A percentile compares a stretch with the other conserved stretches of the same genome.
phyloP scores from a whole-genome alignment of 2,888 invertebrate species.

The Cataglyphis cursor region DNA sequence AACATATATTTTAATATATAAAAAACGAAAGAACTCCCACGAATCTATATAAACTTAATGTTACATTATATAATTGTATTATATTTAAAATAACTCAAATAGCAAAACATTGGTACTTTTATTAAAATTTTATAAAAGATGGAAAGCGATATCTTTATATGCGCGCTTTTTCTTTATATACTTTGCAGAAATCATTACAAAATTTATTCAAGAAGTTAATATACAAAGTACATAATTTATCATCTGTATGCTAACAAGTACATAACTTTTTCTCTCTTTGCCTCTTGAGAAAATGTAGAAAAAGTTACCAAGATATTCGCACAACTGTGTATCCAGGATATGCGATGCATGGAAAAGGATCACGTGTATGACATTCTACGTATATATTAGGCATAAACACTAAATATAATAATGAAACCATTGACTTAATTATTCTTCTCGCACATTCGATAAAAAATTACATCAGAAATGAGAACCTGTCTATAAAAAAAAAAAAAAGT shows the following conservation, averaged over 20 bases:
- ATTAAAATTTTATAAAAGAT: not conserved
- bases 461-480: conserved; percentile 55
- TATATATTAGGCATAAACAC: conserved; percentile 50
- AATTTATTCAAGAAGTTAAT: conserved; percentile 54
- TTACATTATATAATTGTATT: not conserved
- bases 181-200: conserved; percentile 48
- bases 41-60: not conserved
- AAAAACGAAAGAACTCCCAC: no score
- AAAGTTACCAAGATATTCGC: conserved; percentile 22
- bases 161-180: conserved; percentile 2
- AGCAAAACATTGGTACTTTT: not conserved
- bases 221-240: conserved; percentile 49
- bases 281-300: conserved; percentile 40
- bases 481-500: conserved; percentile 62
- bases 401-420: conserved; percentile 52
- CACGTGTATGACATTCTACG: conserved; percentile 30
- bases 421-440: conserved; percentile 36
- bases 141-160: not conserved
- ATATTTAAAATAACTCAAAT: not conserved
- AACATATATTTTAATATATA: no score
- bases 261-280: conserved; percentile 20
- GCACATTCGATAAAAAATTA: conserved; percentile 45
- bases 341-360: conserved; percentile 32
- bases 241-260: conserved; percentile 35
- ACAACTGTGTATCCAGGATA: conserved; percentile 11